Evolutionary conservation across 2,113 vertebrate genomes (phyloP), one percentile per base, ranked within the genome.

Genomic region (Ceuthmochares aereus): DNA sequence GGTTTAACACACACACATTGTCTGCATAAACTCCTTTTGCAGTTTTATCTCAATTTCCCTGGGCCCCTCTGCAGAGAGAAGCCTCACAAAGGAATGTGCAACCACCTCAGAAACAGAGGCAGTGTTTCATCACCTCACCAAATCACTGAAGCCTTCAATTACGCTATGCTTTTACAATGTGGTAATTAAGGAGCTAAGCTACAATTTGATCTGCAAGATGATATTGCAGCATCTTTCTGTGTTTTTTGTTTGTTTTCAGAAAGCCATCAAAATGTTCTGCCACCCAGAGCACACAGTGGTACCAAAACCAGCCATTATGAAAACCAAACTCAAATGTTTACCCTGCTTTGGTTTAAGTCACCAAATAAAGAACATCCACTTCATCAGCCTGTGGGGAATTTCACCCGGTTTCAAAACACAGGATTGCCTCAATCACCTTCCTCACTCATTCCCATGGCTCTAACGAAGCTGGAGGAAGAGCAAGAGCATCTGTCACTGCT

Each of bases 81-180:
- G 8, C 79, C 84, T 83, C 42, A 6, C 42, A 13, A 40, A 74
- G 84, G 55, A 66, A 51, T 12, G 19, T 3, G 0, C 1, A 5
- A 29, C 62, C 85, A 42, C 82, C 78, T 74, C 74, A 84, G 52
- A 68, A 72, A 25, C 26, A 1, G 4, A 70, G n/a, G 37, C 19
- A 37, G 40, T 4, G 12, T 75, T 87, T 76, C 73, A 58, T 80
- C 73, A 43, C 29, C 69, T 91, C 69, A 47, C 12, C 5, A 1
- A 49, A 52, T 11, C 52, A 20, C 20, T 18, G 3, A 43, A 72
- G 7, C 54, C 67, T 68, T 60, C 82, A 60, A 56, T 74, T 32
- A 66, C 2, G 14, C 52, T 14, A 9, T 0, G 6, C 60, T 87
- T 87, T 51, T 27, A 72, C 23, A 40, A 5, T 0, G 7, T 2